Percentiles rank a stretch among this genome's conserved stretches.
Evolutionary conservation across 2,113 vertebrate species (phyloP).

Genomic region (Octodon degus): DNA sequence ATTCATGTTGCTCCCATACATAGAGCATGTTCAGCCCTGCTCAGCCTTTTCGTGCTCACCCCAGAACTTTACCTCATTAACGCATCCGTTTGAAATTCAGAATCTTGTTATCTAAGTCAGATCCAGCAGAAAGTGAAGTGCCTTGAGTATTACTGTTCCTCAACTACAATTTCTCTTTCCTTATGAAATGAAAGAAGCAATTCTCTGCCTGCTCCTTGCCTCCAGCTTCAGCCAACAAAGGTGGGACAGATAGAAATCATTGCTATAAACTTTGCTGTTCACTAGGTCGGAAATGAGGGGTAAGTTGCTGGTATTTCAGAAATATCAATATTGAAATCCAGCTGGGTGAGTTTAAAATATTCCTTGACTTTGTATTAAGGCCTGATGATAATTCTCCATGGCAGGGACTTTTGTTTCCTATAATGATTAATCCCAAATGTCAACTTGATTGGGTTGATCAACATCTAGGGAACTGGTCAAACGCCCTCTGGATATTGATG

Average conservation of each 20-base stretch:
- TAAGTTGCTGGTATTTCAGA: neutral
- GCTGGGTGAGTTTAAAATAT: neutral
- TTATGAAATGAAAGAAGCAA: neutral
- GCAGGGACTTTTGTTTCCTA: neutral
- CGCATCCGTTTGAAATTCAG: neutral
- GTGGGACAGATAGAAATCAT: neutral
- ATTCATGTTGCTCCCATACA: neutral
- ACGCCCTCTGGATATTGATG: neutral
- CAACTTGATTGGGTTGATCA: neutral
- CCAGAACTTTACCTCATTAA: neutral
- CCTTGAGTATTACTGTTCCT: neutral
- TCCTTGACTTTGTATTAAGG: neutral
- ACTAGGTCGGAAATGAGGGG: neutral
- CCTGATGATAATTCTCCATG: neutral
- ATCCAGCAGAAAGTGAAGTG: neutral
- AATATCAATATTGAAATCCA: neutral
- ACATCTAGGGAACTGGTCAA: neutral
- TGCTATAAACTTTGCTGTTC: neutral
- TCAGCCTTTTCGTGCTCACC: neutral
- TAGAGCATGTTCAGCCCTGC: neutral
- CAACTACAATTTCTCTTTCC: neutral
- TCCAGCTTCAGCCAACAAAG: neutral
- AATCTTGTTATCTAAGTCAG: neutral
- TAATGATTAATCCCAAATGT: neutral
- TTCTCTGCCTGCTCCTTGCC: neutral